Conservation (phyloP, 2,888 invertebrate species). For the Drosophila histrio region DNA sequence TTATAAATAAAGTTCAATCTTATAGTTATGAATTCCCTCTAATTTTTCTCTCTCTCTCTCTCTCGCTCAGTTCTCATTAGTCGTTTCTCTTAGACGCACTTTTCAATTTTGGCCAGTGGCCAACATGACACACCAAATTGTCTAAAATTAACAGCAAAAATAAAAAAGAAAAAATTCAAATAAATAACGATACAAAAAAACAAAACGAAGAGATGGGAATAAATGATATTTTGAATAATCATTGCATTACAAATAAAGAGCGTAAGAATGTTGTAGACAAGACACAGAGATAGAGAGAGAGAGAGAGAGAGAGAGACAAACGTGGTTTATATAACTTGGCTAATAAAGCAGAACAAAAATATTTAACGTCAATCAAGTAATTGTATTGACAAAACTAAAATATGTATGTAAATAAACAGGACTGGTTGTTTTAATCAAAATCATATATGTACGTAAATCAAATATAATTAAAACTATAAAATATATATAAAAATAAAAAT, state of each 20-base stretch:
- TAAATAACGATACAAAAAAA: conserved; percentile 25
- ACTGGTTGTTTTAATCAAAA: too few relatives aligned
- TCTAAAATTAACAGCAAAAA: conserved; percentile 65
- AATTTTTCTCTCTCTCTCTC: background rate
- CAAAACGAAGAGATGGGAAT: background rate
- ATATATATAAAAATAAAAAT: too few relatives aligned
- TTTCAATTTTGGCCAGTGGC: conserved; percentile 62
- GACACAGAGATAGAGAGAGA: background rate
- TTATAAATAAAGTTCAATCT: conserved; percentile 49
- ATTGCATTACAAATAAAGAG: conserved; percentile 13
- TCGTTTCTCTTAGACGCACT: conserved; percentile 57
- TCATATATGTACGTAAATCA: too few relatives aligned
- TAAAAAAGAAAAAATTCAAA: conserved; percentile 28
- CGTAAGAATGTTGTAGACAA: background rate
- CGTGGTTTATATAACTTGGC: too few relatives aligned
- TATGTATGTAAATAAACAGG: too few relatives aligned
- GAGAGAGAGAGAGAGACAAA: background rate
- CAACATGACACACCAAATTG: conserved; percentile 76
- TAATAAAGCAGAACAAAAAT: background rate
- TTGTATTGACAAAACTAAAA: too few relatives aligned
- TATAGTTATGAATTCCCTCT: conserved; percentile 46
- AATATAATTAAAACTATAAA: too few relatives aligned
- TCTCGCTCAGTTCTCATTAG: conserved; percentile 25
- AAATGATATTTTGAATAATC: conserved; percentile 23
- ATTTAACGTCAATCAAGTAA: too few relatives aligned